Conservation (phyloP, 2,113 vertebrate species). For the Anguilla rostrata region DNA sequence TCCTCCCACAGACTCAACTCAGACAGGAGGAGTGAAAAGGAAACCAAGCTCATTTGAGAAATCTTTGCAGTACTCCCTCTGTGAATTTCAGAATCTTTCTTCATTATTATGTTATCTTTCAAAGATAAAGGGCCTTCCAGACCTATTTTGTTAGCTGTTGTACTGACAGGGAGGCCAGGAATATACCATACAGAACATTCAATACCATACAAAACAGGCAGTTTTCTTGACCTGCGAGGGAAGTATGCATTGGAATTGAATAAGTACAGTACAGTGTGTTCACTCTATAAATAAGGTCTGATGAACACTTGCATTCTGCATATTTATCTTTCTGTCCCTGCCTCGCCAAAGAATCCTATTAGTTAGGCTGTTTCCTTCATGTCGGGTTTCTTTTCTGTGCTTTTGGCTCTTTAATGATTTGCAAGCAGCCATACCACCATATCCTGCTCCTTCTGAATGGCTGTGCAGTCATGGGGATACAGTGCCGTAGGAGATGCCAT, state of each 20-base stretch:
- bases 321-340: neutral
- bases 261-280: neutral
- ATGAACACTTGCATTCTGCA: neutral
- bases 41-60: constrained; percentile 10
- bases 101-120: constrained; percentile 4
- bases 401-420: neutral
- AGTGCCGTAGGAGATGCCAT: too few species aligned
- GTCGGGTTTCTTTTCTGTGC: neutral
- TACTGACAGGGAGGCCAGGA: neutral
- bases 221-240: constrained; percentile 1
- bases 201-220: neutral
- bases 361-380: neutral
- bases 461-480: neutral
- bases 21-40: neutral
- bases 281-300: neutral
- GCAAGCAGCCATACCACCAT: neutral
- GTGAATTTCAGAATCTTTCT: neutral
- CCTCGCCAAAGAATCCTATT: neutral
- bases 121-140: neutral
- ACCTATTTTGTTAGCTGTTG: neutral
- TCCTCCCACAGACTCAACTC: neutral
- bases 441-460: neutral
- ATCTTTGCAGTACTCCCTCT: neutral
- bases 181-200: neutral
- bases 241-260: neutral